A percentile compares a stretch with the other conserved stretches of the same genome.
Evolutionary conservation across 2,888 invertebrate species (phyloP).

Genomic region (Autographa gamma): DNA sequence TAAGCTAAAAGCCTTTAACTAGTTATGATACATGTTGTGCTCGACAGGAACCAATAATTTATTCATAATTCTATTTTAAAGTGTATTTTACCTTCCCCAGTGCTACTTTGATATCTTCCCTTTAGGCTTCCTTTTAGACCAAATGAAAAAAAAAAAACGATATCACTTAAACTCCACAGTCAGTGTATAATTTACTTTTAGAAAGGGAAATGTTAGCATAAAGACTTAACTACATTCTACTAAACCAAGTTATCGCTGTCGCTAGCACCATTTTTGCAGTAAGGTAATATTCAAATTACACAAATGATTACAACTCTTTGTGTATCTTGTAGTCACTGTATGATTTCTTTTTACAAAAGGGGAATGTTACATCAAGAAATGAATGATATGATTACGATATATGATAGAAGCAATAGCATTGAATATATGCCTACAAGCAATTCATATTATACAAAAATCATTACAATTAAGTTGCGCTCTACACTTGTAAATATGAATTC

Average conservation of each 20-base stretch:
- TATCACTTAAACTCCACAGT: conserved; percentile 19
- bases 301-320: conserved; percentile 40
- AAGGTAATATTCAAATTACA: conserved; percentile 37
- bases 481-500: conserved; percentile 77
- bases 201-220: conserved; percentile 45
- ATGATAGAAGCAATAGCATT: conserved; percentile 69
- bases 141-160: conserved; percentile 25
- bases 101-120: conserved; percentile 16
- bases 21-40: conserved; percentile 40
- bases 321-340: conserved; percentile 34
- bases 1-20: conserved; percentile 30
- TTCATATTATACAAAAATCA: conserved; percentile 73
- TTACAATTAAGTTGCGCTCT: conserved; percentile 69
- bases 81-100: conserved; percentile 18
- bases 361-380: conserved; percentile 66
- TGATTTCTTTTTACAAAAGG: conserved; percentile 47
- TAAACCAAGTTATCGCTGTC: conserved; percentile 54
- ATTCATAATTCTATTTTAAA: conserved; percentile 3
- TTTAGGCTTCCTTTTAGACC: conserved; percentile 26
- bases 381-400: conserved; percentile 65
- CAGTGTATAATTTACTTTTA: conserved; percentile 22
- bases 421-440: conserved; percentile 70
- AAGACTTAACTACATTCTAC: conserved; percentile 51
- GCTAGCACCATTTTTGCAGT: conserved; percentile 60
- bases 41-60: conserved; percentile 41